Base-by-base conservation (phyloP, 1,140 invertebrate species). In the Formica selysi region DNA sequence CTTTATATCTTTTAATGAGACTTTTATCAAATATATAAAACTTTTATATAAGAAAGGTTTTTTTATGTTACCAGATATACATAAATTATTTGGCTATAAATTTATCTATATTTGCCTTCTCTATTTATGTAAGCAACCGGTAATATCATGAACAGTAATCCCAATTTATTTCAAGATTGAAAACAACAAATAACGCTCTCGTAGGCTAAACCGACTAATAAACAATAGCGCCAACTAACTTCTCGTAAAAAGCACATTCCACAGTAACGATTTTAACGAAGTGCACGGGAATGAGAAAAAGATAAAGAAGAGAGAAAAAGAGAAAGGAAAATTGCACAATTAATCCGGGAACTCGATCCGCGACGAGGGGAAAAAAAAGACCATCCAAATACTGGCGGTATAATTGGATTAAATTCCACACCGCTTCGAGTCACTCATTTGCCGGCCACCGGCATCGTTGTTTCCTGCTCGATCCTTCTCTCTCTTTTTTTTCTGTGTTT, bases 331-430 rank as follows among this genome's bases (percentile, higher is more conserved):
- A 78, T 78, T 29, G 59, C 59, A 78, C 76, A 65, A 78, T 78
- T 78, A 78, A 65, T 78, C 59, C 59, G 26, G 19, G 26, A 78
- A 65, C 26, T 78, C 26, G 59, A 78, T 78, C 59, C 38, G 59
- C 38, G 26, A 65, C 26, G 38, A 1, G 19, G 38, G 0, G 19
- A 5, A 19, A 38, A 62, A 73, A 78, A 78, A 78, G 19, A 65
- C 54, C 38, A 64, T 62, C 57, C 74, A 44, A 76, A 65, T 78
- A 65, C 59, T 44, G 41, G 41, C 19, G 59, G 59, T 78, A 78
- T 78, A 78, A 78, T 78, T 65, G 76, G 76, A 65, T 78, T 78
- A 78, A 78, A 65, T 78, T 78, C 76, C 76, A 61, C 76, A 65
- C 19, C 41, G 38, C 57, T 38, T n/a, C 74, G 38, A 64, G 76